phyloP scores from a whole-genome alignment of 1,140 invertebrate genomes.

The Physella acuta region DNA sequence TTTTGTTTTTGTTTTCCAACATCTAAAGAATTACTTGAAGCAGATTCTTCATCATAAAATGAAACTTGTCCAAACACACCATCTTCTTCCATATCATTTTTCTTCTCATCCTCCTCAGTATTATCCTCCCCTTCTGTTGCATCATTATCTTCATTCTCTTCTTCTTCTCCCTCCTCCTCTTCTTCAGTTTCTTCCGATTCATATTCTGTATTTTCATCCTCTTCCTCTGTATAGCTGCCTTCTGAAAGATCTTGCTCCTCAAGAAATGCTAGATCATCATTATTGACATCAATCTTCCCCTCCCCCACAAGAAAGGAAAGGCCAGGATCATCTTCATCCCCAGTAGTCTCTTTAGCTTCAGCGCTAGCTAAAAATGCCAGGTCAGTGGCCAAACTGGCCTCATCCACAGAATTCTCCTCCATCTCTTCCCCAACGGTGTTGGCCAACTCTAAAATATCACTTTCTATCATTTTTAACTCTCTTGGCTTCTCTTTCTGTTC shows the following conservation, averaged over 20 bases:
- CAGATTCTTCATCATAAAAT: conserved; percentile 26
- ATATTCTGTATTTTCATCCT: conserved; percentile 31
- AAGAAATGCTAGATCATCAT: conserved; percentile 32
- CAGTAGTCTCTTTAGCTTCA: conserved; percentile 19
- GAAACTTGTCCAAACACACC: conserved; percentile 22
- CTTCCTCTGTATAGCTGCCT: conserved; percentile 31
- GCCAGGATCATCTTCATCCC: conserved; percentile 9
- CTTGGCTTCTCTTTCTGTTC: conserved; percentile 11
- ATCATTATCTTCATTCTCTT: conserved; percentile 27
- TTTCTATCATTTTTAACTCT: conserved; percentile 22
- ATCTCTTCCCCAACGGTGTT: conserved; percentile 15
- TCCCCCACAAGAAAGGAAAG: conserved; percentile 19
- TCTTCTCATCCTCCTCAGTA: conserved; percentile 26
- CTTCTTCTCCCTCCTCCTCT: conserved; percentile 33
- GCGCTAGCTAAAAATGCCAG: conserved; percentile 6
- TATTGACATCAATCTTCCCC: conserved; percentile 19
- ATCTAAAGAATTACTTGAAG: conserved; percentile 25
- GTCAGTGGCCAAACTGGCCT: conserved; percentile 3
- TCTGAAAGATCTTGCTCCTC: conserved; percentile 25
- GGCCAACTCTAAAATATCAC: conserved; percentile 11
- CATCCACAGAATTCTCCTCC: neutral
- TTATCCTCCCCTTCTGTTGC: conserved; percentile 22
- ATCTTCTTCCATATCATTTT: conserved; percentile 35
- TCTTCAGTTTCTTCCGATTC: conserved; percentile 38
- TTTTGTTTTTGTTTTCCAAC: conserved; percentile 27